Evolutionary conservation across 2,113 vertebrate genomes (phyloP).

Genomic region (Empidonax alnorum): DNA sequence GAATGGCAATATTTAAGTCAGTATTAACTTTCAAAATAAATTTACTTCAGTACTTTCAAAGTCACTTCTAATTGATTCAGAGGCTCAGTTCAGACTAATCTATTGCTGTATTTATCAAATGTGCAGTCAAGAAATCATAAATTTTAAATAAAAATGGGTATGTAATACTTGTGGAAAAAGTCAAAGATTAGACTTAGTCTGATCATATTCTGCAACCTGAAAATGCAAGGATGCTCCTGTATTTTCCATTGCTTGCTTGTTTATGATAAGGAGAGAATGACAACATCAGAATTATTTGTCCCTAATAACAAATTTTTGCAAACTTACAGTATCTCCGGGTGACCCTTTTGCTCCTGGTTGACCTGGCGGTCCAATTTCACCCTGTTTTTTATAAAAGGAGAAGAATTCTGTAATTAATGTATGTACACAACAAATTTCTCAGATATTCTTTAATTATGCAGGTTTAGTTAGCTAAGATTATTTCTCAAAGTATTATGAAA

Average conservation of each 20-base stretch:
- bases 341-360: constrained; percentile 76
- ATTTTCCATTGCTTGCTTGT: background rate
- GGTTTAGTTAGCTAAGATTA: background rate
- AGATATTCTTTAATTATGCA: background rate
- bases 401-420: background rate
- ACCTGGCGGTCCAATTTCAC: constrained; percentile 76
- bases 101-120: background rate
- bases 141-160: background rate
- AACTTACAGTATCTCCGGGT: constrained; percentile 75
- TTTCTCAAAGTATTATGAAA: background rate
- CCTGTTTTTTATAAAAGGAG: constrained; percentile 64
- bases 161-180: background rate
- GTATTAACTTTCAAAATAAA: background rate
- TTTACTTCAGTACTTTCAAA: background rate
- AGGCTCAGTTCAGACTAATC: background rate
- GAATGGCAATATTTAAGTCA: background rate
- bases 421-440: background rate
- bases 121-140: background rate
- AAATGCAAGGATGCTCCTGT: background rate
- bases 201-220: background rate
- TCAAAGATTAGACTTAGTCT: background rate
- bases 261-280: background rate
- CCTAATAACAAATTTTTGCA: background rate
- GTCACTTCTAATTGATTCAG: background rate
- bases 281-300: background rate